These are phyloP conservation scores for Percina caprodes DNA, from an alignment of 2,113 vertebrate genomes.

Conservation along the genomic window DNA sequence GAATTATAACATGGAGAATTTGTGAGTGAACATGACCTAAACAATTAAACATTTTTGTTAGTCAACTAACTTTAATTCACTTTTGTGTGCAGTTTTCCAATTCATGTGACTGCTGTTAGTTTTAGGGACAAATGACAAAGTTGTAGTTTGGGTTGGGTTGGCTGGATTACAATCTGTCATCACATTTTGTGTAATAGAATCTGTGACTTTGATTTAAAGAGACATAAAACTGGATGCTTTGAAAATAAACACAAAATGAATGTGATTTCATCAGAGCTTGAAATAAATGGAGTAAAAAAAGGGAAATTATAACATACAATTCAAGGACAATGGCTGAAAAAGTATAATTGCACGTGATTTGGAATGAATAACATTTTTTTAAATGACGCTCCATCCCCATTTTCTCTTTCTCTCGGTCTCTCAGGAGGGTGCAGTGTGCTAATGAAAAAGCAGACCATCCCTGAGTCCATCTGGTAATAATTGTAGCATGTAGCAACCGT, in stretches of 20 bases:
- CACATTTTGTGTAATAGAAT: background rate
- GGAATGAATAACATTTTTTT: constrained; percentile 15
- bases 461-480: constrained; percentile 82
- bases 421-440: constrained; percentile 47
- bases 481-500: constrained; percentile 81
- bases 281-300: constrained; percentile 24
- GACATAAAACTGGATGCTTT: constrained; percentile 31
- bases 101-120: background rate
- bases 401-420: constrained; percentile 15
- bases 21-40: background rate
- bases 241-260: constrained; percentile 25
- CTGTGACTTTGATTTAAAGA: background rate
- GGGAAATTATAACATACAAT: constrained; percentile 23
- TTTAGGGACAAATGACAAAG: background rate
- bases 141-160: background rate
- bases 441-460: constrained; percentile 78
- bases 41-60: background rate
- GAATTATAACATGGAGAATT: too few relatives aligned
- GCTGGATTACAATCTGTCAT: background rate
- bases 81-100: background rate
- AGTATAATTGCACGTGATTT: constrained; percentile 23
- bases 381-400: constrained; percentile 9
- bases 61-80: background rate
- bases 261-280: background rate
- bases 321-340: background rate